phyloP scores from a whole-genome alignment of 1,140 invertebrate genomes.

The Aphelinus atriplicis region DNA sequence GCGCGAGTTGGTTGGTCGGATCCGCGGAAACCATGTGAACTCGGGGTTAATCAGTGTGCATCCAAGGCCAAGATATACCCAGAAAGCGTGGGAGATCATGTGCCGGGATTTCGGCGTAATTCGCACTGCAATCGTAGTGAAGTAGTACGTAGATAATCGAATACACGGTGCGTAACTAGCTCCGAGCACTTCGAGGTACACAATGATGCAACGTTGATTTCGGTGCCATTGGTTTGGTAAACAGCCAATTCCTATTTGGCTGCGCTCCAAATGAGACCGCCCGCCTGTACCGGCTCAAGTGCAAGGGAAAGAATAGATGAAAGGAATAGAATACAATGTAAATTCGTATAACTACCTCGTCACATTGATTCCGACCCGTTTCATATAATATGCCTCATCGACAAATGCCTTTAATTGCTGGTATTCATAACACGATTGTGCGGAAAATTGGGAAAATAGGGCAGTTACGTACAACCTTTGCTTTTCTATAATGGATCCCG shows the following conservation, averaged over 20 bases:
- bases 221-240: conserved; percentile 63
- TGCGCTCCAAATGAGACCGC: conserved; percentile 52
- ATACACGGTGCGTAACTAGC: conserved; percentile 63
- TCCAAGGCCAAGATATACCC: not conserved
- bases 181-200: conserved; percentile 51
- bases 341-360: no score
- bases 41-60: not conserved
- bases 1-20: not conserved
- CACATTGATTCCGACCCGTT: no score
- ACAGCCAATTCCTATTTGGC: conserved; percentile 66
- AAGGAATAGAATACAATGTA: no score
- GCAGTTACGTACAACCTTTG: no score
- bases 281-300: not conserved
- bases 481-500: no score
- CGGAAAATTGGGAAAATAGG: no score
- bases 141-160: conserved; percentile 59
- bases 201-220: conserved; percentile 55
- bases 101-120: not conserved
- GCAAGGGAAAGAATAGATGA: not conserved
- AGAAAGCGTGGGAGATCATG: not conserved
- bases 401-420: no score
- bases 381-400: no score
- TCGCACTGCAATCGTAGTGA: conserved; percentile 17
- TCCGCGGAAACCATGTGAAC: not conserved
- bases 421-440: no score